Percentiles rank a stretch among this genome's conserved stretches.
Evolutionary conservation across 2,113 vertebrate genomes (phyloP).

Genomic region (Brachyhypopomus gauderio): DNA sequence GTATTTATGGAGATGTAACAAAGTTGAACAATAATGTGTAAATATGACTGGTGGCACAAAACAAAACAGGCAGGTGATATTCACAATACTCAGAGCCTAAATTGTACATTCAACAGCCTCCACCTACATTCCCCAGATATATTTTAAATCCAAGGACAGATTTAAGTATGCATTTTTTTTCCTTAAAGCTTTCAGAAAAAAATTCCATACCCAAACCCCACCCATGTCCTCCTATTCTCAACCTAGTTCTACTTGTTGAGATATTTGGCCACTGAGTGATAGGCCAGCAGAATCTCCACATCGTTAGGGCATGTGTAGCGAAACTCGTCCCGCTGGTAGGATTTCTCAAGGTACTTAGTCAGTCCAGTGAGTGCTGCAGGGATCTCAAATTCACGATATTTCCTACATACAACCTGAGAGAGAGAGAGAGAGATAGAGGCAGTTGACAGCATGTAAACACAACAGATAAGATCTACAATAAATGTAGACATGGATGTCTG

Average conservation of each 20-base stretch:
- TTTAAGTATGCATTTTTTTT: not conserved
- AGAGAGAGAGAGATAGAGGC: not conserved
- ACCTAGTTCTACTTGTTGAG: slow-evolving; percentile 63
- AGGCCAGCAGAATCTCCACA: slow-evolving; percentile 82
- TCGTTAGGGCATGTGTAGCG: slow-evolving; percentile 83
- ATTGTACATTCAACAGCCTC: slow-evolving; percentile 28
- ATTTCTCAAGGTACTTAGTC: slow-evolving; percentile 77
- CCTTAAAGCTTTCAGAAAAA: not conserved
- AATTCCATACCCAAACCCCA: not conserved
- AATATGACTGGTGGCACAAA: not conserved
- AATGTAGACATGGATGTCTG: not conserved
- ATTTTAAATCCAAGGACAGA: not conserved
- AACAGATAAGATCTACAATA: not conserved
- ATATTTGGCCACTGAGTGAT: slow-evolving; percentile 77
- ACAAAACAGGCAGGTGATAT: slow-evolving; percentile 6
- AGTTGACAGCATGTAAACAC: not conserved
- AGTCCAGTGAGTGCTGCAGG: slow-evolving; percentile 74
- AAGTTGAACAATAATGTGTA: not conserved
- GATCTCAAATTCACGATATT: slow-evolving; percentile 81
- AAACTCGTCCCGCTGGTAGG: slow-evolving; percentile 81
- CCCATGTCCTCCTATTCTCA: not conserved
- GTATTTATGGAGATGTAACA: not conserved
- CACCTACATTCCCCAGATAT: slow-evolving; percentile 28
- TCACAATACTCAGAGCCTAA: slow-evolving; percentile 26
- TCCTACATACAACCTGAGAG: slow-evolving; percentile 82